A percentile compares a stretch with the other conserved stretches of the same genome.
Evolutionary conservation across 2,888 invertebrate species (phyloP).

Genomic region (Chesias legatella): DNA sequence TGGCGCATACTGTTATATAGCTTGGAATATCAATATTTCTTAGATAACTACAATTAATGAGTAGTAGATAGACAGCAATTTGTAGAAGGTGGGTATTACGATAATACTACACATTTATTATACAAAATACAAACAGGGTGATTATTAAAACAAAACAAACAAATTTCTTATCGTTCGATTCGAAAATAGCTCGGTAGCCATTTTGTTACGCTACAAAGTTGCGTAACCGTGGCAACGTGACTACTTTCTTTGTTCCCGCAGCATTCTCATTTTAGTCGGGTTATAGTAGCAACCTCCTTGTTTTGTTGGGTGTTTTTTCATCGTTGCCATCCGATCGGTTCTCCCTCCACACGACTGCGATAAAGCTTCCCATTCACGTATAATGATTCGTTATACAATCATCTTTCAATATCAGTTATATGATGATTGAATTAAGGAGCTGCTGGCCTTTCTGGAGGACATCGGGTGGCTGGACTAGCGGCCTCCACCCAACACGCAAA

Average conservation of each 20-base stretch:
- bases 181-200: constrained; percentile 39
- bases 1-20: no score
- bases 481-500: no score
- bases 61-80: no score
- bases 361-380: constrained; percentile 46
- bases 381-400: no score
- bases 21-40: no score
- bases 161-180: constrained; percentile 35
- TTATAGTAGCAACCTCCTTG: constrained; percentile 63
- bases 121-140: neutral
- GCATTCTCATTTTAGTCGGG: constrained; percentile 44
- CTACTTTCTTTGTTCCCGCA: constrained; percentile 50
- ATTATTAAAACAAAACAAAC: constrained; percentile 38
- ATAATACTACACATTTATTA: constrained; percentile 10
- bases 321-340: constrained; percentile 52
- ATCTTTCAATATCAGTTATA: no score
- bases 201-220: constrained; percentile 29
- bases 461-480: no score
- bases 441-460: no score
- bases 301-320: constrained; percentile 63
- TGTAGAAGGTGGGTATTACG: no score
- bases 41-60: no score
- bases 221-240: constrained; percentile 28
- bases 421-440: no score
- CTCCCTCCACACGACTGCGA: constrained; percentile 28